Base-by-base conservation (phyloP, 2,113 vertebrate genomes). In the Nycticorax nycticorax region DNA sequence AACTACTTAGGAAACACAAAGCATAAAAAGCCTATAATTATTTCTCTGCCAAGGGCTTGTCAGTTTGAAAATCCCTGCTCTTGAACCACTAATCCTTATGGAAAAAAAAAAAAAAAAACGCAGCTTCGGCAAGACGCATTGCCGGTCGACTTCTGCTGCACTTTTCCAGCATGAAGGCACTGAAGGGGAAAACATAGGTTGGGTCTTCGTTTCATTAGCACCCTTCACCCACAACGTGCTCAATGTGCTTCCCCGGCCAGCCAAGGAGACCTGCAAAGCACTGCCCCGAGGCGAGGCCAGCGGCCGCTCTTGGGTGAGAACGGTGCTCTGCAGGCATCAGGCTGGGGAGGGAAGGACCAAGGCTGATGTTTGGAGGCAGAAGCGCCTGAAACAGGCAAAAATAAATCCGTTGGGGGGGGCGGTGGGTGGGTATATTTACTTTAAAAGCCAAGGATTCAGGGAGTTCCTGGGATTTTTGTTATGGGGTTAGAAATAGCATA, bases 41-140 rank as follows among this genome's bases (percentile, higher is more conserved):
- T 95, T 96, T 89, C 94, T 97, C 89, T 97, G 97, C 96, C 96
- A 97, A 97, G 67, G 91, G 91, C 95, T 92, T 97, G 95, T 96
- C 96, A 96, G 91, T 93, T 95, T 91, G 92, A 97, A 97, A 97
- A 97, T 96, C 92, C 94, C 59, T 3, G 37, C 91, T 95, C 94
- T 96, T 92, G 92, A 96, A 95, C 91, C 78, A 89, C 91, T 96
- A 97, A 97, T 95, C 94, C 95, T 89, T 88, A 79, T 3, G 63
- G 69, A 85, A 74, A 88, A 91, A 85, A 43, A 92, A 85, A 88
- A 50, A 91, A 85, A 43, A 92, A 85, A 88, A 50, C 3, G 45
- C 74, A 92, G 71, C 78, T 88, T 85, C 63, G 27, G 81, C 67
- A 85, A 68, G 77, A 79, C 5, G 30, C 45, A 1, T 52, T 1